Evolutionary conservation across 2,797 vertebrate species (phyloP).

Genomic region (Dendrocincla fuliginosa): DNA sequence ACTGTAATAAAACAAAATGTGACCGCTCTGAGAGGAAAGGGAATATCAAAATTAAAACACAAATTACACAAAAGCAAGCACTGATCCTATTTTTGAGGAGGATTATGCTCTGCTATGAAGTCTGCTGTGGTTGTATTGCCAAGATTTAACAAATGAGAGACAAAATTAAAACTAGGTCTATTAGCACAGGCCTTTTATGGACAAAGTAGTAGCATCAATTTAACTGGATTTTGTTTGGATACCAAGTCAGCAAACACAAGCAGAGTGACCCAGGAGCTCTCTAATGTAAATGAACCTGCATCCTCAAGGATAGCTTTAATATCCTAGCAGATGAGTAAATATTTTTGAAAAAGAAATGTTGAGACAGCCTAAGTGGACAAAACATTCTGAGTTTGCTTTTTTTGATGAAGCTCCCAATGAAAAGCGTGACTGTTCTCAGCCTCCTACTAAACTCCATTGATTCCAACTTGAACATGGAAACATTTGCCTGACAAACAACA

Average conservation of each 20-base stretch:
- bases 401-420: background rate
- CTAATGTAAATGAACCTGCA: background rate
- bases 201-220: background rate
- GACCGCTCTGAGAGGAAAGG: background rate
- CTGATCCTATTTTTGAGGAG: background rate
- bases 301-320: background rate
- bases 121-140: background rate
- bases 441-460: background rate
- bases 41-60: background rate
- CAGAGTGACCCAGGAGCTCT: background rate
- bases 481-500: background rate
- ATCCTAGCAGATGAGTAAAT: background rate
- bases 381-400: background rate
- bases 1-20: background rate
- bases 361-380: background rate
- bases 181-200: background rate
- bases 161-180: background rate
- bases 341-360: background rate
- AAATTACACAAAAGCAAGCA: background rate
- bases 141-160: background rate
- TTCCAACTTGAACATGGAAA: background rate
- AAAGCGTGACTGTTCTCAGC: background rate
- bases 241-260: background rate
- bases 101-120: background rate
- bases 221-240: background rate